Evolutionary conservation across 2,113 vertebrate genomes (phyloP), one percentile per base, ranked within the genome.

Genomic region (Crotalus viridis): DNA sequence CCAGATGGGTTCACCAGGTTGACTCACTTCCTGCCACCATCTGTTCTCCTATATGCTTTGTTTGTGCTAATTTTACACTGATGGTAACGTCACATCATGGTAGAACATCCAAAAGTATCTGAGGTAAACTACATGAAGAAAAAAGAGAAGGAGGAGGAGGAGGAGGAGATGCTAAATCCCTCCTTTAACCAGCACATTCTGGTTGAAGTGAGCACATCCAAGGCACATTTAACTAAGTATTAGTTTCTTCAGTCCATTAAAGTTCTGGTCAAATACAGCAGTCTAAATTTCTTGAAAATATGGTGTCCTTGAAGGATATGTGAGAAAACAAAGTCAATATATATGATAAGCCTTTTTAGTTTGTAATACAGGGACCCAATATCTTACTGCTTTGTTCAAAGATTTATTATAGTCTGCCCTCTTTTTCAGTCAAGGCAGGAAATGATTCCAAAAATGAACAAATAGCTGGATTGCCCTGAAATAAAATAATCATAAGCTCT

Each of bases 1-100:
- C 89, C 94, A 92, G 94, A 96, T 94, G 96, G 92, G 91, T 19
- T 69, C 89, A 91, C 88, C 87, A 81, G 57, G 93, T 95, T 94
- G 95, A 96, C 94, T 96, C 94, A 96, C 54, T 94, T 92, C 15
- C 22, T 86, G 89, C 95, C 94, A 96, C 94, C 96, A 96, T 91
- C 93, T 43, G 43, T 81, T 43, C 90, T 93, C 92, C 88, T 22
- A 48, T 85, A 90, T 92, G 89, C 94, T 94, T 93, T 95, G 55
- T 86, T 94, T 91, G 90, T 89, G 86, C 92, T 94, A 93, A 92
- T 92, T 96, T 94, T 94, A 88, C 94, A 89, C 28, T 74, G 91
- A 90, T 89, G 43, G 59, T 61, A 95, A 95, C 85, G 85, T 87
- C 93, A 93, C 61, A 91, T 59, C 51, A 87, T 91, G 94, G 94